Percentiles rank a stretch among this genome's conserved stretches.
Conservation (phyloP, 2,888 invertebrate species). For the Trichogramma dendrolimi region DNA sequence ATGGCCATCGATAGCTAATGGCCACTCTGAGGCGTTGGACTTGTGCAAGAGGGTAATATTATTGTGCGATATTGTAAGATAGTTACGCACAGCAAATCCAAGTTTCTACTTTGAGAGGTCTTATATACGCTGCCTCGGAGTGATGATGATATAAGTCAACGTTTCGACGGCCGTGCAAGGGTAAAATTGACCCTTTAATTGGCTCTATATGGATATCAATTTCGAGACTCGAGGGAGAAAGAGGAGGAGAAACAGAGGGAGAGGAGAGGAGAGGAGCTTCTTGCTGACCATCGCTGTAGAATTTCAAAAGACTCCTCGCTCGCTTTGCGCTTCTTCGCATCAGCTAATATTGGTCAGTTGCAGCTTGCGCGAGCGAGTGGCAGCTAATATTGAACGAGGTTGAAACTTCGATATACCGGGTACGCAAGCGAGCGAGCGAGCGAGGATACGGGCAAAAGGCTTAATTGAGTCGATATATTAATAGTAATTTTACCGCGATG, state of each 20-base stretch:
- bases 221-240: conserved; percentile 2
- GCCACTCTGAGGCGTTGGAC: conserved; percentile 45
- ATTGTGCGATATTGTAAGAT: conserved; percentile 25
- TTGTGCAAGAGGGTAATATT: too few species aligned
- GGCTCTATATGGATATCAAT: conserved; percentile 34
- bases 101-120: too few species aligned
- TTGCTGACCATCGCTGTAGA: not conserved
- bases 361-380: not conserved
- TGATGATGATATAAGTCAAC: conserved; percentile 40
- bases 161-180: conserved; percentile 28
- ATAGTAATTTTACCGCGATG: too few species aligned
- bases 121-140: conserved; percentile 26
- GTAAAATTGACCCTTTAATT: conserved; percentile 34
- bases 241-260: not conserved
- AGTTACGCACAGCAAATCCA: conserved; percentile 38
- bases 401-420: conserved; percentile 28
- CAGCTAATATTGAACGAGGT: conserved; percentile 6
- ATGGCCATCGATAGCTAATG: conserved; percentile 42
- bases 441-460: too few species aligned
- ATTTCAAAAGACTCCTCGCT: not conserved
- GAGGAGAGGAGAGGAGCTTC: not conserved
- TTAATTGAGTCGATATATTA: too few species aligned
- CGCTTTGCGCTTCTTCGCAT: not conserved
- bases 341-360: not conserved
- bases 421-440: too few species aligned